Percentiles rank a stretch among this genome's conserved stretches.
phyloP scores from a whole-genome alignment of 2,888 invertebrate genomes.

The Netelia melanura region DNA sequence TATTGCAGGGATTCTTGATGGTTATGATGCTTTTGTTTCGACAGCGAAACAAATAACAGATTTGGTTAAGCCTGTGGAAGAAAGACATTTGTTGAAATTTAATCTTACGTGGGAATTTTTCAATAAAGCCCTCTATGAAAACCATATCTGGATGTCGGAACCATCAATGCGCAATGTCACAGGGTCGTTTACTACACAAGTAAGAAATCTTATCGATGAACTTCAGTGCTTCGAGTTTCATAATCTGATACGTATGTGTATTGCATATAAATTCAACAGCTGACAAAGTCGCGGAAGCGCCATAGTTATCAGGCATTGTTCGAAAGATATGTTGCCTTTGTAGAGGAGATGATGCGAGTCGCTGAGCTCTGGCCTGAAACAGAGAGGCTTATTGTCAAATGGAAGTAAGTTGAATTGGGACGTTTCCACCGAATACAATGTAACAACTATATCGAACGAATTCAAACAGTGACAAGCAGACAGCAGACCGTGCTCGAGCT shows the following conservation, averaged over 20 bases:
- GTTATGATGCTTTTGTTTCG: slow-evolving; percentile 88
- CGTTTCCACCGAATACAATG: neutral
- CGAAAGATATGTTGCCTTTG: slow-evolving; percentile 86
- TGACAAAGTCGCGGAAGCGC: slow-evolving; percentile 81
- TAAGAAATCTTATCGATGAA: slow-evolving; percentile 75
- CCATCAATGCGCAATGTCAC: slow-evolving; percentile 85
- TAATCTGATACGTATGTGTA: slow-evolving; percentile 1
- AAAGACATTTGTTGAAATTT: slow-evolving; percentile 87
- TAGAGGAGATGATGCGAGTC: slow-evolving; percentile 87
- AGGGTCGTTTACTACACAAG: slow-evolving; percentile 79
- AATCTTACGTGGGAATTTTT: slow-evolving; percentile 89
- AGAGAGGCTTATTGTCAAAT: slow-evolving; percentile 86
- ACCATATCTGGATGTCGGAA: slow-evolving; percentile 85
- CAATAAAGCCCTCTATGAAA: slow-evolving; percentile 89
- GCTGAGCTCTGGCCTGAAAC: slow-evolving; percentile 87
- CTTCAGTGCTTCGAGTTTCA: neutral
- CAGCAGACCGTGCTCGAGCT: slow-evolving; percentile 66
- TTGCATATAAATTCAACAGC: slow-evolving; percentile 71
- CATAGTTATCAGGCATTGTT: slow-evolving; percentile 84
- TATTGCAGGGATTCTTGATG: slow-evolving; percentile 86
- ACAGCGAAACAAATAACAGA: slow-evolving; percentile 87
- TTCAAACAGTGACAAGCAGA: slow-evolving; percentile 65
- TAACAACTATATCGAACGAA: slow-evolving; percentile 25
- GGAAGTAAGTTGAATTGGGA: slow-evolving; percentile 67
- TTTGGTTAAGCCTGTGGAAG: slow-evolving; percentile 87